Base-by-base conservation (phyloP, 37 sponge, comb jelly and placozoan species). In the Geodia barretti region DNA sequence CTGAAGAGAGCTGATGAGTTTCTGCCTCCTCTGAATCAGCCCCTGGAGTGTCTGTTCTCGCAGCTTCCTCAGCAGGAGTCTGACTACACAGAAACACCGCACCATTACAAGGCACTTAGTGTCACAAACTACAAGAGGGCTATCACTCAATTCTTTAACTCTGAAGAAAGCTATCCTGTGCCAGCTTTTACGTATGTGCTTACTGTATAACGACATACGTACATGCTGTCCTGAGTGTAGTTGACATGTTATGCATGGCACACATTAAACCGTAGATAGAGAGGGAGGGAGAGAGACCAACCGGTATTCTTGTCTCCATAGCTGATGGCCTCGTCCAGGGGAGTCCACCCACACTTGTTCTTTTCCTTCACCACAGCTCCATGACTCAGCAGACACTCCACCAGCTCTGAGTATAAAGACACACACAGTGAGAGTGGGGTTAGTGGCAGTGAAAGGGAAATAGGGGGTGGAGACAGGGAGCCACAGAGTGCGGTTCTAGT, bases 251-350 rank as follows among this genome's bases (percentile, higher is more conserved):
- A n/a, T n/a, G n/a, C n/a, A n/a, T n/a, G n/a, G n/a, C n/a, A n/a
- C n/a, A n/a, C n/a, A n/a, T n/a, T 59, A 8, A 64, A 30, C 4
- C 29, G 59, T 8, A 8, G 25, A 35, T 20, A 36, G 34, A 30
- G 36, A n/a, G n/a, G n/a, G n/a, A n/a, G n/a, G n/a, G n/a, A n/a
- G n/a, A n/a, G n/a, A n/a, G 25, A 81, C 84, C 82, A 24, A 94
- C 95, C 91, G 24, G 86, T 94, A 1, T 71, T 66, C 64, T 85
- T 81, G 67, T 97, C 75, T 19, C 97, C 97, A 83, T 85, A 91
- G 63, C 97, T 94, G 71, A 97, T 84, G 29, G 97, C 89, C 62
- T 97, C 97, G 24, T 91, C 95, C 41, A 97, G 83, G 29, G 92
- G 86, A 11, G 85, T 93, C 97, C 97, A 97, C 21, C 97, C 97